Conservation (phyloP, 2,888 invertebrate genomes). For the Amblyjoppa fuscipennis region DNA sequence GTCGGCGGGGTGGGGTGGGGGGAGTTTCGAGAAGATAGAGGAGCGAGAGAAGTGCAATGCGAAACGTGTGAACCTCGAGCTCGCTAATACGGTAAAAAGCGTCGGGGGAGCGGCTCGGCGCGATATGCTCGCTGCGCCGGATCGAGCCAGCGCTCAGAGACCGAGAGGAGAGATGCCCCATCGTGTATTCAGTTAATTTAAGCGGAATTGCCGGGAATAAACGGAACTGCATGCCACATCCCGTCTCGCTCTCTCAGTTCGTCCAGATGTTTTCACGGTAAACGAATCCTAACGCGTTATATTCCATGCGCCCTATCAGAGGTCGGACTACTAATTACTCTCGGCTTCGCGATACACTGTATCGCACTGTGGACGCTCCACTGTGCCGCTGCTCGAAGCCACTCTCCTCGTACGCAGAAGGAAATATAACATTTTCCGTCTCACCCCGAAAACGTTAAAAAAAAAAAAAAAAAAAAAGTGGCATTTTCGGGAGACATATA, state of each 20-base stretch:
- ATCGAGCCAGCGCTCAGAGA: conserved; percentile 23
- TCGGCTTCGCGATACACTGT: conserved; percentile 25
- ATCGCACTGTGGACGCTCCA: neutral
- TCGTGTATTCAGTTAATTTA: conserved; percentile 80
- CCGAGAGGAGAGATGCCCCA: conserved; percentile 51
- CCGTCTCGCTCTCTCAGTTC: conserved; percentile 72
- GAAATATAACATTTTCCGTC: neutral
- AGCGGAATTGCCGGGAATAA: conserved; percentile 83
- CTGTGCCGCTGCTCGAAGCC: neutral
- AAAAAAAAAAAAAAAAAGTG: conserved; percentile 6
- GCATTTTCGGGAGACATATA: neutral
- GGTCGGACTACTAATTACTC: conserved; percentile 74
- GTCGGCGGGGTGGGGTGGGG: conserved; percentile 1
- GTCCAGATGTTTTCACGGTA: conserved; percentile 80
- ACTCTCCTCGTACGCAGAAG: neutral
- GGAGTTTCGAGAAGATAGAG: conserved; percentile 6
- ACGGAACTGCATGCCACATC: conserved; percentile 83
- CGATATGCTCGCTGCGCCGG: conserved; percentile 34
- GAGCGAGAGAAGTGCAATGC: conserved; percentile 50
- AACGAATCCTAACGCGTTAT: conserved; percentile 77
- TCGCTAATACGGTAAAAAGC: conserved; percentile 70
- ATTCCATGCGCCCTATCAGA: conserved; percentile 67
- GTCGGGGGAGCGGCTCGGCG: conserved; percentile 46
- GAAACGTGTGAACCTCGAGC: conserved; percentile 69
- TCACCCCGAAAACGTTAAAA: neutral